These are phyloP conservation scores for Ophioninae sp. DNA, from an alignment of 2,888 invertebrate species.

Conservation along the genomic window DNA sequence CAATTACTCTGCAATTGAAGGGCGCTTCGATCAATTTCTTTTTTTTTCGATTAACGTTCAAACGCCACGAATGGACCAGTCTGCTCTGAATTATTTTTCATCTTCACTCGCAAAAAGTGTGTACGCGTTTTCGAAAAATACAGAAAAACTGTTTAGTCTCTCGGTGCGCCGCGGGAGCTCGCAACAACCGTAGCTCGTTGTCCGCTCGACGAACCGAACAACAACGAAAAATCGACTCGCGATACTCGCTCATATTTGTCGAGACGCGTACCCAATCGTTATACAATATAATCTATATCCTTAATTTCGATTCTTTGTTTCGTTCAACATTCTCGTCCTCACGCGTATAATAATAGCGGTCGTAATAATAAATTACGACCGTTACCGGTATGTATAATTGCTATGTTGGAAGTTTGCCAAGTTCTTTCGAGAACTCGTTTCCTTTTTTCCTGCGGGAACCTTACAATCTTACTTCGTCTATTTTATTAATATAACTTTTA, in stretches of 20 bases:
- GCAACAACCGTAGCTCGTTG: constrained; percentile 44
- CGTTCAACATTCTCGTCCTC: constrained; percentile 48
- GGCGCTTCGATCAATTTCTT: constrained; percentile 9
- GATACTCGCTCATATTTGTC: constrained; percentile 44
- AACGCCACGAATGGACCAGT: constrained; percentile 8
- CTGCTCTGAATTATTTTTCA: constrained; percentile 16
- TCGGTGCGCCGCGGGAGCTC: constrained; percentile 17
- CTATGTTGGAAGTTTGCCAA: constrained; percentile 38
- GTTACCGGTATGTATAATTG: constrained; percentile 36
- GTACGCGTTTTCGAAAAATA: constrained; percentile 9
- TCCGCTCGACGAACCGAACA: constrained; percentile 21
- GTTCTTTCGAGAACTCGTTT: constrained; percentile 29
- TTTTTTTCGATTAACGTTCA: not conserved
- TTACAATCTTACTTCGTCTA: constrained; percentile 39
- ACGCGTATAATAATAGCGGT: constrained; percentile 38
- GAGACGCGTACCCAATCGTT: constrained; percentile 55
- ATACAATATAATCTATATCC: constrained; percentile 53
- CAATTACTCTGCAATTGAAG: constrained; percentile 39
- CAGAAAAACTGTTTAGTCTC: constrained; percentile 3
- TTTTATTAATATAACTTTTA: constrained; percentile 54
- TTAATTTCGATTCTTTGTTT: constrained; percentile 62
- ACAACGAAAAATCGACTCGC: constrained; percentile 25
- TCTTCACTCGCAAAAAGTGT: not conserved
- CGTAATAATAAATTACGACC: constrained; percentile 30
- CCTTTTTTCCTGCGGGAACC: constrained; percentile 17